These are phyloP conservation scores for Potamilus streckersoni DNA, from an alignment of 1,140 invertebrate species.

Conservation along the genomic window DNA sequence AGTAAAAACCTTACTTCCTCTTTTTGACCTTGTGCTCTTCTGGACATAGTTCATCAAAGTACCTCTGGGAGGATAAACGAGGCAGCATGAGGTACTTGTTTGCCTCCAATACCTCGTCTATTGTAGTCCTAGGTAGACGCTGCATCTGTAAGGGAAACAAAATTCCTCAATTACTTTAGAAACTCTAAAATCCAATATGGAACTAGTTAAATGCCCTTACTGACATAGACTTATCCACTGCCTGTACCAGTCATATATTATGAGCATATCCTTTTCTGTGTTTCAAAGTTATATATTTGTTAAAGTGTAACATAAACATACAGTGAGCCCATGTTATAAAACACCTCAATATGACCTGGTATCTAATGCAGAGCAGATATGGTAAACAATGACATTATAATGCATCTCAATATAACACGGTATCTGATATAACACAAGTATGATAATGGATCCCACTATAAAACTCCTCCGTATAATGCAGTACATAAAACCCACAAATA, in stretches of 20 bases:
- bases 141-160: conserved; percentile 53
- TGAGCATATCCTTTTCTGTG: background rate
- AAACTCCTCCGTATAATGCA: background rate
- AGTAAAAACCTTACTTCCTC: conserved; percentile 69
- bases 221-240: background rate
- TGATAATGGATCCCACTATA: background rate
- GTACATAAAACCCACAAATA: no score
- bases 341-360: no score
- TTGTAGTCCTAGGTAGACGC: conserved; percentile 70
- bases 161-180: background rate
- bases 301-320: background rate
- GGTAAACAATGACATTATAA: no score
- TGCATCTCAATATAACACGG: no score
- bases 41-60: conserved; percentile 89
- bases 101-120: conserved; percentile 87
- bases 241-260: background rate
- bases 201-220: background rate
- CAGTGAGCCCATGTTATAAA: no score
- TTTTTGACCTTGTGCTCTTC: conserved; percentile 82
- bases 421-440: no score
- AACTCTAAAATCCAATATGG: background rate
- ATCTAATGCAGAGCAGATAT: no score
- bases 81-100: conserved; percentile 92
- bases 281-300: background rate
- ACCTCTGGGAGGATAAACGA: conserved; percentile 86